Evolutionary conservation across 2,888 invertebrate species (phyloP), one percentile per base, ranked within the genome.

Genomic region (Drosophila multiciliata): DNA sequence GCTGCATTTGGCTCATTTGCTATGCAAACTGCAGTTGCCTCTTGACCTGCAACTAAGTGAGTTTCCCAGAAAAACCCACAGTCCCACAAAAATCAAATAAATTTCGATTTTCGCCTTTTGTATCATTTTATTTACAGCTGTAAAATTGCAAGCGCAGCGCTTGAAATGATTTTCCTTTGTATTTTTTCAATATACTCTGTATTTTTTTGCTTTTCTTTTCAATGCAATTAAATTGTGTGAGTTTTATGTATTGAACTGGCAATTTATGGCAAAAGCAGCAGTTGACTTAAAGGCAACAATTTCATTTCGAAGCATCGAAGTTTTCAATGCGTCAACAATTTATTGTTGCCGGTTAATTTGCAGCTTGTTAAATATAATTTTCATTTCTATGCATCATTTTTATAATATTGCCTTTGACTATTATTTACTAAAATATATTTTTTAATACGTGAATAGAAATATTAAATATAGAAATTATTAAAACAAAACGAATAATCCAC

Each of bases 1-100:
- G 61, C 61, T 63, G 59, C 82, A 84, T 23, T 23, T 70, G 84
- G 70, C 80, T 89, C 87, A 85, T 85, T 89, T 84, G 78, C 71
- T 62, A 71, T 68, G 73, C 73, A 69, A 71, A 63, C 52, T 61
- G 68, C 64, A 61, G 52, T 61, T 50, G 73, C 60, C 65, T 26
- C 45, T 62, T 52, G 63, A 49, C 68, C 72, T 62, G 60, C 66
- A 64, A 48, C 65, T 69, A 66, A 62, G 48, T 42, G 52, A 66
- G 63, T 70, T 80, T 64, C 61, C 66, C 63, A 54, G 55, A 75
- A 45, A 67, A 69, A 62, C 63, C 77, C 35, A 50, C 66, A 66
- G 60, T 52, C 63, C 74, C 82, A 87, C 87, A 82, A 80, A 77
- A 89, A 67, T 76, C 73, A 67, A 73, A 82, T 89, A 78, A 80